Evolutionary conservation across 2,888 invertebrate genomes (phyloP), one percentile per base, ranked within the genome.

Genomic region (Cataglyphis cursor): DNA sequence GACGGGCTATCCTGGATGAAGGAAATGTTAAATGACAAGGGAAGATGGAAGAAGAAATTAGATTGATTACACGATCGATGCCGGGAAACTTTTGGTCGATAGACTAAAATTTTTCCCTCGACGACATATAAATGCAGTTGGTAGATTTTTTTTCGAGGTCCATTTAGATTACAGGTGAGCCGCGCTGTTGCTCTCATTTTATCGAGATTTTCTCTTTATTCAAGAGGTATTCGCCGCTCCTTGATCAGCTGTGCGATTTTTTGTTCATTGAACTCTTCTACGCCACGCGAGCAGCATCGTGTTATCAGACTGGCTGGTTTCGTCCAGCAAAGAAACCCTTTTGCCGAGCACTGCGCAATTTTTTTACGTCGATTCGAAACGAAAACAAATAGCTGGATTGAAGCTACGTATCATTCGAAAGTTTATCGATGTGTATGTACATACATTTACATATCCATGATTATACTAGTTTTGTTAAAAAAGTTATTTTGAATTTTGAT

Each of bases 131-230:
- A 73, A 78, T 15, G 78, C 51, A 84, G 31, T 51, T 38, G 75
- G 31, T 38, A 35, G 51, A 68, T 76, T 81, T 57, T 15, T 24
- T 35, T 70, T 73, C n/a, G 48, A 2, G 10, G 70, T 78, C 74
- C 61, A 70, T 51, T 48, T 62, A 82, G 75, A 88, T 88, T 88
- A 87, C 82, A 87, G 76, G 80, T 76, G 68, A 74, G 81, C 57
- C 10, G 54, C 70, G 64, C 74, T 74, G 66, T 64, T 82, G 76
- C 62, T 83, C 75, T 84, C 80, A 70, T 85, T 75, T 85, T 70
- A 82, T 84, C 70, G 72, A 81, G 80, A 84, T 84, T 73, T 6
- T n/a, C 6, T 75, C 84, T 24, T 73, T 54, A 84, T 83, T 85
- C 74, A 85, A 82, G 76, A 81, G n/a, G 70, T 21, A 28, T n/a